Evolutionary conservation across 2,888 invertebrate species (phyloP).

Genomic region (Synanthedon andrenaeformis): DNA sequence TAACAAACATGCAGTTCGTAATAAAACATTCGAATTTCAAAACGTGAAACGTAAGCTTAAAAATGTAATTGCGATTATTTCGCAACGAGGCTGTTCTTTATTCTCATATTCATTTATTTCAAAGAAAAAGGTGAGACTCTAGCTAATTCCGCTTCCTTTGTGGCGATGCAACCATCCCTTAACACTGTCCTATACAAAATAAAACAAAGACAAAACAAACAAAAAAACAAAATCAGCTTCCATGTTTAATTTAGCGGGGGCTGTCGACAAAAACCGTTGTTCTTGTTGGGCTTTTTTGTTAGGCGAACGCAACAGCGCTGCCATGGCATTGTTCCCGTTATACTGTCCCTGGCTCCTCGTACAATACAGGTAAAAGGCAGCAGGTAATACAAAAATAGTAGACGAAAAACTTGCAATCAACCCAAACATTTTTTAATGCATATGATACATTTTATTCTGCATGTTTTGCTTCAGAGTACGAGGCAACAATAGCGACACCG

Average conservation of each 20-base stretch:
- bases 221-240: conserved; percentile 54
- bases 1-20: too few species aligned
- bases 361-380: background rate
- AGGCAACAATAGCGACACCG: too few species aligned
- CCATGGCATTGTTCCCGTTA: conserved; percentile 65
- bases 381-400: too few species aligned
- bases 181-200: conserved; percentile 19
- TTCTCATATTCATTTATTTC: background rate
- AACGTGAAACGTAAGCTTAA: too few species aligned
- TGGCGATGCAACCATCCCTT: background rate
- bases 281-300: conserved; percentile 55
- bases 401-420: too few species aligned
- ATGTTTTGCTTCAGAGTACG: too few species aligned
- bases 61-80: too few species aligned
- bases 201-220: conserved; percentile 23
- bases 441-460: too few species aligned
- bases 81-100: background rate
- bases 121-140: background rate
- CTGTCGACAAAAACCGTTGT: conserved; percentile 57
- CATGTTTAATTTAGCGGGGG: conserved; percentile 66
- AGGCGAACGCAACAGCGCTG: conserved; percentile 51
- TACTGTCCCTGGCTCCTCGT: conserved; percentile 25
- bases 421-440: too few species aligned
- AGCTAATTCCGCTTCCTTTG: background rate
- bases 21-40: too few species aligned